These are phyloP conservation scores for Diadumene lineata DNA, from an alignment of 92 coral and sea anemone genomes.

Conservation along the genomic window DNA sequence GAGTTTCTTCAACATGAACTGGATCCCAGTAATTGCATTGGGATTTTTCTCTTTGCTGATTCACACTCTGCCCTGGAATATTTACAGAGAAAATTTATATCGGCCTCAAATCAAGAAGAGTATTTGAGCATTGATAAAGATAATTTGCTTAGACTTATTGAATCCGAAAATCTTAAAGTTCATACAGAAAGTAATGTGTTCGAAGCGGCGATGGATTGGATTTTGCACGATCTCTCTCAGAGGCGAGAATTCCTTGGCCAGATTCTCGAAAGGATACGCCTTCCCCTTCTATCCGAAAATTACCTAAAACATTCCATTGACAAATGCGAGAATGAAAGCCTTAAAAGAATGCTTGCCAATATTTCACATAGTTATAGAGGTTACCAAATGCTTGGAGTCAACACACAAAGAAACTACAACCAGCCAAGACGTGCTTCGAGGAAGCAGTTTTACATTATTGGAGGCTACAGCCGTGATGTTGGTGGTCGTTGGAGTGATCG, in stretches of 20 bases:
- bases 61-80: conserved; percentile 58
- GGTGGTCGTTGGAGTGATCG: conserved; percentile 91
- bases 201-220: conserved; percentile 83
- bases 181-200: conserved; percentile 89
- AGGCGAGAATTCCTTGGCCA: conserved; percentile 69
- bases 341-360: conserved; percentile 66
- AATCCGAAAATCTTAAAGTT: conserved; percentile 76
- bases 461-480: conserved; percentile 77
- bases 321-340: conserved; percentile 68
- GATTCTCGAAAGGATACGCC: conserved; percentile 67
- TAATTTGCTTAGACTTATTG: conserved; percentile 62
- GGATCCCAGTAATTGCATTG: conserved; percentile 85
- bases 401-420: conserved; percentile 27
- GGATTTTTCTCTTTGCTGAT: conserved; percentile 78
- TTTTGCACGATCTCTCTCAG: conserved; percentile 63
- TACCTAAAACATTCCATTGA: conserved; percentile 58
- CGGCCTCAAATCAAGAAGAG: conserved; percentile 83
- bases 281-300: conserved; percentile 75
- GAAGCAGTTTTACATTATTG: conserved; percentile 81
- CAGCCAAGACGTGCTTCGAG: conserved; percentile 81
- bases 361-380: conserved; percentile 67
- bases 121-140: conserved; percentile 66
- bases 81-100: conserved; percentile 73
- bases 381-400: conserved; percentile 66
- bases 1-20: conserved; percentile 76